Evolutionary conservation across 2,797 vertebrate genomes (phyloP).

Genomic region (Emys orbicularis): DNA sequence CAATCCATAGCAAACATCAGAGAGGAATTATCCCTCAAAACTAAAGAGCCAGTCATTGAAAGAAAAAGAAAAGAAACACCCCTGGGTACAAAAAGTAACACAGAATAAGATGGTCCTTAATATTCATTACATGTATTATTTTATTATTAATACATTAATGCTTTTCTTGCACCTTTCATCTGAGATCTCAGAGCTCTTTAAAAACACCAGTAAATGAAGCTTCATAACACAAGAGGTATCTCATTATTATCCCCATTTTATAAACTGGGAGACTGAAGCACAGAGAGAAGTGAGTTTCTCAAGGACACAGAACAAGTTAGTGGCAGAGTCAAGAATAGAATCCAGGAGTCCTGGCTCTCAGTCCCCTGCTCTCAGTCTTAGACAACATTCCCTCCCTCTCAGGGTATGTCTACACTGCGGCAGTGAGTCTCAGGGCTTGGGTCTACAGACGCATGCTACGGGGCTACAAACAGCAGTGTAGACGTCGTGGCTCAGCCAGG

Average conservation of each 20-base stretch:
- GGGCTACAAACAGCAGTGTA: not conserved
- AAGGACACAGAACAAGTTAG: not conserved
- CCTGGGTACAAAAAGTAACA: not conserved
- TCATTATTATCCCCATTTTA: not conserved
- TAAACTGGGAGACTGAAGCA: not conserved
- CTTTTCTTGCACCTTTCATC: not conserved
- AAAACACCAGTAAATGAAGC: not conserved
- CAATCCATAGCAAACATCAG: not conserved
- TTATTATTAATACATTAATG: not conserved
- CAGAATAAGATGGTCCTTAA: not conserved
- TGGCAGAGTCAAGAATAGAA: not conserved
- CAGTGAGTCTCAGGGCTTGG: not conserved
- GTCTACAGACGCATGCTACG: not conserved
- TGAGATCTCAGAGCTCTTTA: not conserved
- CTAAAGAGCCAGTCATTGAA: rapidly evolving
- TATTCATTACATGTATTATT: not conserved
- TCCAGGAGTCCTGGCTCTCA: not conserved
- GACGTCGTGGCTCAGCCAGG: not conserved
- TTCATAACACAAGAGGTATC: not conserved
- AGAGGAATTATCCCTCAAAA: not conserved
- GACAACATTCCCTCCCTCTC: not conserved
- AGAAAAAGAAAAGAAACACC: not conserved
- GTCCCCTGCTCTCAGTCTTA: not conserved
- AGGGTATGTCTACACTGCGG: not conserved
- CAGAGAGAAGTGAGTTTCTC: not conserved